Evolutionary conservation across 1,140 invertebrate genomes (phyloP).

Genomic region (Ips nitidus): DNA sequence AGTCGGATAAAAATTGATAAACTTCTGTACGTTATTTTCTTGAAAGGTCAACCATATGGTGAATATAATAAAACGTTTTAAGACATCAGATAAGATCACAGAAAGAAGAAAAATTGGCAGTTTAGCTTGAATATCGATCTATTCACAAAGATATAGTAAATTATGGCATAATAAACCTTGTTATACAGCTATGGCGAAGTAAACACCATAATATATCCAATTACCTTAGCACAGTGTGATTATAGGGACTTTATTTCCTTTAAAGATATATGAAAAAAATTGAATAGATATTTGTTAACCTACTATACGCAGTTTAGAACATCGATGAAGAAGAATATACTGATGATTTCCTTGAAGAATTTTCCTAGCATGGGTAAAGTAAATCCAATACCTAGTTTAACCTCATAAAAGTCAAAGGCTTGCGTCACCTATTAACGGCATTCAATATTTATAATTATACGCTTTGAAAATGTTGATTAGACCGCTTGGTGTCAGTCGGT

Average conservation of each 20-base stretch:
- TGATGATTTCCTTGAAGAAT: not conserved
- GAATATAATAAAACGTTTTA: not conserved
- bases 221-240: not conserved
- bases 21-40: no score
- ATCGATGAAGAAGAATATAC: not conserved
- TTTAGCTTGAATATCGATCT: not conserved
- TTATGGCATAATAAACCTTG: constrained; percentile 1
- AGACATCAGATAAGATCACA: not conserved
- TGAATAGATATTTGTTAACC: not conserved
- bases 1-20: no score
- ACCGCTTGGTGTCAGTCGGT: not conserved
- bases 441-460: constrained; percentile 2
- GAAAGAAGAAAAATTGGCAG: constrained; percentile 2
- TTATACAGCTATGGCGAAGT: not conserved
- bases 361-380: not conserved
- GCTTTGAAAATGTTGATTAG: not conserved
- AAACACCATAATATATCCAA: constrained; percentile 4
- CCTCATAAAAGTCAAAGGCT: not conserved
- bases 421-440: not conserved
- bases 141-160: not conserved
- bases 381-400: no score
- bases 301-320: not conserved
- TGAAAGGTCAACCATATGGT: not conserved
- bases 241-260: not conserved
- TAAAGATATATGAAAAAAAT: not conserved